These are phyloP conservation scores for Thinocorus orbignyianus DNA, from an alignment of 2,113 vertebrate genomes.

Conservation along the genomic window DNA sequence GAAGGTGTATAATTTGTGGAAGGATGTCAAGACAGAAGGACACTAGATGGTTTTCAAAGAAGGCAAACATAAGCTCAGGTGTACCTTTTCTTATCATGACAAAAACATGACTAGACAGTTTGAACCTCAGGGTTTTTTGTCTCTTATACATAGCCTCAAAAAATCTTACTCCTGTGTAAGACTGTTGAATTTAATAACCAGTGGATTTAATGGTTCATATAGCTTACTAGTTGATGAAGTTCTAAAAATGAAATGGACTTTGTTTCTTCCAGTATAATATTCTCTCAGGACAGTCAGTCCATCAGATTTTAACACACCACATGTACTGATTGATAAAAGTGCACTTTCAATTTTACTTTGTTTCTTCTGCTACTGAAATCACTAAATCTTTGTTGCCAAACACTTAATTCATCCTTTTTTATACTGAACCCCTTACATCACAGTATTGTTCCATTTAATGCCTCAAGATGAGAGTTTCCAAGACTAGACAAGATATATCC, in stretches of 20 bases:
- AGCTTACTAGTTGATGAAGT: background rate
- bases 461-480: background rate
- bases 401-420: background rate
- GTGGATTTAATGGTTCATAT: background rate
- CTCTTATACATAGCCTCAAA: background rate
- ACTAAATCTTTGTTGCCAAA: background rate
- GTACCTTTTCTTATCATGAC: background rate
- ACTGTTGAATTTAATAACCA: background rate
- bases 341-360: background rate
- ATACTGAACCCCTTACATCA: background rate
- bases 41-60: background rate
- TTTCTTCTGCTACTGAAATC: background rate
- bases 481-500: background rate
- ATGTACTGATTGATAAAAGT: background rate
- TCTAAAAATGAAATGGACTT: background rate
- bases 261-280: background rate
- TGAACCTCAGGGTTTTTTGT: background rate
- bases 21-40: background rate
- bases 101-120: background rate
- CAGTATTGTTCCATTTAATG: background rate
- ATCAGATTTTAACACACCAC: background rate
- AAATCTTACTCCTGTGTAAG: background rate
- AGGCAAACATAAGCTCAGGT: background rate
- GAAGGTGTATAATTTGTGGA: background rate
- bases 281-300: background rate